Conservation (phyloP, 2,113 vertebrate genomes). For the Otolemur garnettii region DNA sequence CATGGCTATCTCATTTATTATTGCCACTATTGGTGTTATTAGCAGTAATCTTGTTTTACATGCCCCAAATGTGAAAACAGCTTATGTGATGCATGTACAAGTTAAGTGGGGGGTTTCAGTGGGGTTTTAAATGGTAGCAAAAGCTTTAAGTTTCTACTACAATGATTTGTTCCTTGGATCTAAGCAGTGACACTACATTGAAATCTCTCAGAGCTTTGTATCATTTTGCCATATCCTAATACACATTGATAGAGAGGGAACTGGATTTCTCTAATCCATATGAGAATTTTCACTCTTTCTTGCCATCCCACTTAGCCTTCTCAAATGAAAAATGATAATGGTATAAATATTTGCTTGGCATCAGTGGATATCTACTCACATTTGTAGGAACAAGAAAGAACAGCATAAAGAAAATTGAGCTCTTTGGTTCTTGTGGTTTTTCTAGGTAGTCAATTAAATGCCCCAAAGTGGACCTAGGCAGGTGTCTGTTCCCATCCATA, state of each 20-base stretch:
- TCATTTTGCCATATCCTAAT: neutral
- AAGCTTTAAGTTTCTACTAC: neutral
- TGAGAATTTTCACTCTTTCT: neutral
- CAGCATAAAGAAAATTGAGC: neutral
- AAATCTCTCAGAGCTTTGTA: neutral
- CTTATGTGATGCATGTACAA: neutral
- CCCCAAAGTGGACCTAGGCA: neutral
- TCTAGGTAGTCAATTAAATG: neutral
- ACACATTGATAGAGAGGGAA: neutral
- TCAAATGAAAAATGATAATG: neutral
- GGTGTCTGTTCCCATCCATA: neutral
- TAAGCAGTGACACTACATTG: neutral
- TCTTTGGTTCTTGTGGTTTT: neutral
- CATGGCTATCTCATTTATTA: neutral
- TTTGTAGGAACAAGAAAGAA: constrained; percentile 30
- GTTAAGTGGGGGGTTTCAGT: neutral
- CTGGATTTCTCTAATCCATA: neutral
- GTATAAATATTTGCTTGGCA: neutral
- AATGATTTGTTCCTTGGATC: neutral
- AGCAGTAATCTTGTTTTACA: neutral
- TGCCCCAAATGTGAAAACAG: neutral
- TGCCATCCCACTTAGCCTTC: neutral
- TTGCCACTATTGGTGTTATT: neutral
- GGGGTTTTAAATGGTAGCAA: no score
- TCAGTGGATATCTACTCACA: neutral